Evolutionary conservation across 2,888 invertebrate species (phyloP), one percentile per base, ranked within the genome.

Genomic region (Tetropium fuscum): DNA sequence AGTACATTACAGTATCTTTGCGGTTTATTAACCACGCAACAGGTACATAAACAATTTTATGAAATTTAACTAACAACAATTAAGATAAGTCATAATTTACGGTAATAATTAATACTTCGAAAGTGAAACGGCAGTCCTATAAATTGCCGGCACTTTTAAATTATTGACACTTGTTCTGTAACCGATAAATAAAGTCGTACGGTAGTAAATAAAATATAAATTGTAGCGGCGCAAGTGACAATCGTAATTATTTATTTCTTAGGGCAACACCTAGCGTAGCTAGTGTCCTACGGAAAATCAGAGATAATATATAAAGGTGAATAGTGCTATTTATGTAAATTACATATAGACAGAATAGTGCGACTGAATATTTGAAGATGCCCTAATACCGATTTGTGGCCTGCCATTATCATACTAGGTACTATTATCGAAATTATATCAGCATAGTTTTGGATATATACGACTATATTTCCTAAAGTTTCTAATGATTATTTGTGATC

Each of bases 101-200:
- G 38, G 43, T 55, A 57, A 66, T 66, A 66, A 66, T 63, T 66
- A 66, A 57, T 57, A 57, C 60, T 66, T 64, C 55, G 62, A 67
- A 63, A 67, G 64, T 60, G 62, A 63, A 67, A 64, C 66, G 41
- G 60, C 51, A 41, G 44, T 40, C 55, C 56, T 53, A 63, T 67
- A 67, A 64, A 67, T 64, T 63, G 62, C 47, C 27, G 18, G 41
- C 30, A 60, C 44, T 64, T 64, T 66, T 61, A 66, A 38, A 60
- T 41, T 2, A 15, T 32, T 1, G 16, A 38, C 48, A 38, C n/a
- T 10, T 36, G 27, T 27, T 16, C 3, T 30, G n/a, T 30, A 20
- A 19, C 16, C 49, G 30, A 44, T 44, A 54, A 54, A 36, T 22
- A 45, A 30, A 15, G 34, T 27, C 19, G 27, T 11, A 11, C 18